A percentile compares a stretch with the other conserved stretches of the same genome.
phyloP scores from a whole-genome alignment of 2,797 vertebrate genomes.

The Bovichtus diacanthus region DNA sequence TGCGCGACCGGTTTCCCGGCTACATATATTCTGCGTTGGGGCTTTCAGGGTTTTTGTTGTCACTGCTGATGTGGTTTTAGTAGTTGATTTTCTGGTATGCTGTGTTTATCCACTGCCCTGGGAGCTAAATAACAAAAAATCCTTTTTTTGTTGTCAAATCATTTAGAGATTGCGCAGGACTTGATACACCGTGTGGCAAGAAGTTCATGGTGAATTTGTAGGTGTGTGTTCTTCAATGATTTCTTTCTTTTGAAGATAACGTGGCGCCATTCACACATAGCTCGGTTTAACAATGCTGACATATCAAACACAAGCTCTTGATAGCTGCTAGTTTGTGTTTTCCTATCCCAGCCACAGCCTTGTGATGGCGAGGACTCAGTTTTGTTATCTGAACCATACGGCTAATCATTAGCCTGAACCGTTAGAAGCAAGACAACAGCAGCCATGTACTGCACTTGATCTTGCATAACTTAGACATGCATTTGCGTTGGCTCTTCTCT shows the following conservation, averaged over 20 bases:
- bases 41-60: conserved; percentile 26
- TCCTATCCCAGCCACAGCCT: not conserved
- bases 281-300: not conserved
- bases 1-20: conserved; percentile 23
- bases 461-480: conserved; percentile 16
- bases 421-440: conserved; percentile 39
- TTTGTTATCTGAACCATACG: conserved; percentile 42
- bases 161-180: conserved; percentile 20
- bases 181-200: not conserved
- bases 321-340: conserved; percentile 5
- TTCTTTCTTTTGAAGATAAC: not conserved
- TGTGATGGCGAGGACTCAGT: not conserved
- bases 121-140: conserved; percentile 30
- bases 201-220: not conserved
- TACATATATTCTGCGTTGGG: conserved; percentile 5
- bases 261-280: not conserved
- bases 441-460: conserved; percentile 16
- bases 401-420: conserved; percentile 65
- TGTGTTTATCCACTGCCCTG: conserved; percentile 13
- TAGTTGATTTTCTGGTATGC: not conserved
- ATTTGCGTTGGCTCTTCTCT: conserved; percentile 8
- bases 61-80: not conserved
- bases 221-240: not conserved
- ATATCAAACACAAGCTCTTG: conserved; percentile 15
- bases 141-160: conserved; percentile 20